A percentile compares a stretch with the other conserved stretches of the same genome.
phyloP scores from a whole-genome alignment of 2,888 invertebrate species.

The Drosophila mercatorum region DNA sequence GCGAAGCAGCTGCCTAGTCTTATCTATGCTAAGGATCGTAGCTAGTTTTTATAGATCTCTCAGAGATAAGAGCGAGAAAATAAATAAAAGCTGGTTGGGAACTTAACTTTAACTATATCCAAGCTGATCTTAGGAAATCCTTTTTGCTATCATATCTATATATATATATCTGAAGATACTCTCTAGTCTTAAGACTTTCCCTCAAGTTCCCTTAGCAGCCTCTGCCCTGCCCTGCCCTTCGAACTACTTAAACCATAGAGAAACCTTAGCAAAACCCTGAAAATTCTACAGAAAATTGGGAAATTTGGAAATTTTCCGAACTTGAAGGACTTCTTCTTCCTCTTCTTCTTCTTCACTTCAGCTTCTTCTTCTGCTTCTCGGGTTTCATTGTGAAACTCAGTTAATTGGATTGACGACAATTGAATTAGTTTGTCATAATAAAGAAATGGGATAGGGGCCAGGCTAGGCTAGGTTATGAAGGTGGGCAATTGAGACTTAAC shows the following conservation, averaged over 20 bases:
- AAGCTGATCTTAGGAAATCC: no score
- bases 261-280: constrained; percentile 37
- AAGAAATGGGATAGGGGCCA: constrained; percentile 9
- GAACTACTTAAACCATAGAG: background rate
- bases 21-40: constrained; percentile 14
- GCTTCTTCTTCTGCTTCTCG: constrained; percentile 13
- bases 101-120: no score
- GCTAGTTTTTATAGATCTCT: constrained; percentile 2
- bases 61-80: background rate
- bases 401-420: constrained; percentile 38
- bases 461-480: background rate
- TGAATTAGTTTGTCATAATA: constrained; percentile 23
- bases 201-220: no score
- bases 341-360: constrained; percentile 18
- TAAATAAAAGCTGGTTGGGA: no score
- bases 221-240: background rate
- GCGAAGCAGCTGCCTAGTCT: constrained; percentile 18
- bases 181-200: background rate
- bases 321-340: constrained; percentile 29
- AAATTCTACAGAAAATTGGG: constrained; percentile 4
- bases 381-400: no score
- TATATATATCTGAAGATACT: no score
- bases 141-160: no score
- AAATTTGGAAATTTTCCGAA: background rate
- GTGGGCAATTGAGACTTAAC: background rate